These are phyloP conservation scores for Macaria notata DNA, from an alignment of 2,888 invertebrate species.

Conservation along the genomic window DNA sequence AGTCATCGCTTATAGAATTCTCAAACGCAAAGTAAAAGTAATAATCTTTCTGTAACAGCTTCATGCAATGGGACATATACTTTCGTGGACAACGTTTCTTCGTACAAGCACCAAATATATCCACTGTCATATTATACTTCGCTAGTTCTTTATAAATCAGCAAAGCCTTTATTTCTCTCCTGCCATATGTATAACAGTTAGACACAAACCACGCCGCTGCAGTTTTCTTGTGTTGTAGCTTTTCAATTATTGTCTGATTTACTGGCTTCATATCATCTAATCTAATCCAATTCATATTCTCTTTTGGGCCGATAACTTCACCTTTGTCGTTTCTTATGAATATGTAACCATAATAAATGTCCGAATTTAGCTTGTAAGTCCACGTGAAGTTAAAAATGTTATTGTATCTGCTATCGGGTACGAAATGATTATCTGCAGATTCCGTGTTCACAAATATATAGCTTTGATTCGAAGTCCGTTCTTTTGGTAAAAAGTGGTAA, in stretches of 20 bases:
- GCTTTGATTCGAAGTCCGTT: constrained; percentile 49
- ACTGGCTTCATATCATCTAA: constrained; percentile 45
- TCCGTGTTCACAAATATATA: constrained; percentile 54
- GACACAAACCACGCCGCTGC: constrained; percentile 55
- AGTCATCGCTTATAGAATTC: constrained; percentile 51
- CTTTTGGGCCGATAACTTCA: constrained; percentile 41
- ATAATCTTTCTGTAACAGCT: constrained; percentile 43
- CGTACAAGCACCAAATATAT: constrained; percentile 50
- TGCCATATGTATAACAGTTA: constrained; percentile 47
- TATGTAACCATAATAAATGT: constrained; percentile 57
- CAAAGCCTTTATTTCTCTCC: constrained; percentile 39
- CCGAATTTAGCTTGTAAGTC: constrained; percentile 61
- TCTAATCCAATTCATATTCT: constrained; percentile 44
- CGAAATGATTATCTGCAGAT: constrained; percentile 47
- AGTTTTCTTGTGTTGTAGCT: constrained; percentile 26
- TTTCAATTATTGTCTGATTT: constrained; percentile 33
- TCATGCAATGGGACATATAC: constrained; percentile 31
- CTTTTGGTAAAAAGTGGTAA: constrained; percentile 34
- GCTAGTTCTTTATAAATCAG: constrained; percentile 31
- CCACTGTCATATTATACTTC: constrained; percentile 38
- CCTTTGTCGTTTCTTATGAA: constrained; percentile 41
- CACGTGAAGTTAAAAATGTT: constrained; percentile 64
- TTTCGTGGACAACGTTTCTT: constrained; percentile 34
- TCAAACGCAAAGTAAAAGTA: constrained; percentile 59
- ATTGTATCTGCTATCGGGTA: constrained; percentile 40